Conservation (phyloP, 1,140 invertebrate species). For the Parapsyche elsis region DNA sequence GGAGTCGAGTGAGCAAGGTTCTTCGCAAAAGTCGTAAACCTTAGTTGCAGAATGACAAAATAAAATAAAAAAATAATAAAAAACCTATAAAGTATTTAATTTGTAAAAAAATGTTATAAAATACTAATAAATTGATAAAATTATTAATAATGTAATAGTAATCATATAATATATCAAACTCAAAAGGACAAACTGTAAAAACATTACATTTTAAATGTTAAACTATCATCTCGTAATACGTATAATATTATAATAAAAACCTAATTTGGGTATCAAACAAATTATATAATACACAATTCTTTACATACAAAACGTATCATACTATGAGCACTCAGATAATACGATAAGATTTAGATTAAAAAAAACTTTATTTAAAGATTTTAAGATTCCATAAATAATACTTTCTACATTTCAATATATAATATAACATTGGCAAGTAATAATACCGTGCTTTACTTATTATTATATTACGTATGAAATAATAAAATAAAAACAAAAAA, state of each 20-base stretch:
- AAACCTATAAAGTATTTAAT: constrained; percentile 23
- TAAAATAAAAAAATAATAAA: constrained; percentile 20
- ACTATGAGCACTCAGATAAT: constrained; percentile 50
- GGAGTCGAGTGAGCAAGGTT: constrained; percentile 52
- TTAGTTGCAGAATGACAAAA: constrained; percentile 35
- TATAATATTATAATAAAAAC: constrained; percentile 26
- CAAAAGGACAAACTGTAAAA: constrained; percentile 40
- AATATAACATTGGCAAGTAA: constrained; percentile 56
- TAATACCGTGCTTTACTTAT: constrained; percentile 53
- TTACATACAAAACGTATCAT: constrained; percentile 41
- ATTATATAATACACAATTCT: constrained; percentile 28
- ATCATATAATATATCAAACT: constrained; percentile 41
- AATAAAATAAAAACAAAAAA: constrained; percentile 19
- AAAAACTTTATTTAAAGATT: constrained; percentile 45
- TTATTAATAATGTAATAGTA: constrained; percentile 30
- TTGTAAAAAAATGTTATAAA: constrained; percentile 39
- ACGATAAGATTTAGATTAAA: constrained; percentile 16
- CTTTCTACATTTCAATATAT: constrained; percentile 45
- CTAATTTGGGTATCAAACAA: constrained; percentile 29
- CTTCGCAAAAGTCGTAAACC: constrained; percentile 40
- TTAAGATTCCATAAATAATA: constrained; percentile 52
- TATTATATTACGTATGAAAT: constrained; percentile 39
- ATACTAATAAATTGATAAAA: constrained; percentile 42
- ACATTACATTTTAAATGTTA: constrained; percentile 45
- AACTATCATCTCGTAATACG: constrained; percentile 32